Conservation (phyloP, 2,797 vertebrate genomes). For the Tenualosa ilisha region DNA sequence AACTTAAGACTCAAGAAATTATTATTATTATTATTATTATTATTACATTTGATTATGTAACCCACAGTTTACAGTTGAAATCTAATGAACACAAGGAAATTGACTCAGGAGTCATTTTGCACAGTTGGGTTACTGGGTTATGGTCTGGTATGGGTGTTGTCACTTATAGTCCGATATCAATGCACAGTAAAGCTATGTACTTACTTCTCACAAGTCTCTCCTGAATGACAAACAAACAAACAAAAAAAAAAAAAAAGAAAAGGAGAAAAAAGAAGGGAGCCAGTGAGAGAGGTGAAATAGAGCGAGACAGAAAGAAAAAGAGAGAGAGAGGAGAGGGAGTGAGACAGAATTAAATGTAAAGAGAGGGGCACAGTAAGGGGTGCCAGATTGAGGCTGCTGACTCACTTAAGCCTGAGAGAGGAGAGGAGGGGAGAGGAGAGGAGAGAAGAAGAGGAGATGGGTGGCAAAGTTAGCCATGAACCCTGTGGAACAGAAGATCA, state of each 20-base stretch:
- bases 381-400: conserved; percentile 19
- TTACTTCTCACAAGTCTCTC: not conserved
- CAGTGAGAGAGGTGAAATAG: not conserved
- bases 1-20: no score
- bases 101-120: not conserved
- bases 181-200: no score
- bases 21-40: no score
- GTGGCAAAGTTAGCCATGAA: not conserved
- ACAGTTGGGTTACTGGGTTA: not conserved
- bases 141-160: no score
- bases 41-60: no score
- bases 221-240: not conserved
- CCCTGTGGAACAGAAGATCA: not conserved
- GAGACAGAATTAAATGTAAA: not conserved
- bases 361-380: not conserved
- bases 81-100: no score
- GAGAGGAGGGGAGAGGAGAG: no score
- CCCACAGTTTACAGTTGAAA: no score
- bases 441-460: no score
- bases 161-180: no score
- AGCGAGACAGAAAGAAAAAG: not conserved
- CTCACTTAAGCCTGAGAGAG: not conserved
- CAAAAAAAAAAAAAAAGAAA: not conserved
- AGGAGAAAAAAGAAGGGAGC: not conserved
- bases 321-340: not conserved